Evolutionary conservation across 2,888 invertebrate genomes (phyloP).

Genomic region (Stenurella melanura): DNA sequence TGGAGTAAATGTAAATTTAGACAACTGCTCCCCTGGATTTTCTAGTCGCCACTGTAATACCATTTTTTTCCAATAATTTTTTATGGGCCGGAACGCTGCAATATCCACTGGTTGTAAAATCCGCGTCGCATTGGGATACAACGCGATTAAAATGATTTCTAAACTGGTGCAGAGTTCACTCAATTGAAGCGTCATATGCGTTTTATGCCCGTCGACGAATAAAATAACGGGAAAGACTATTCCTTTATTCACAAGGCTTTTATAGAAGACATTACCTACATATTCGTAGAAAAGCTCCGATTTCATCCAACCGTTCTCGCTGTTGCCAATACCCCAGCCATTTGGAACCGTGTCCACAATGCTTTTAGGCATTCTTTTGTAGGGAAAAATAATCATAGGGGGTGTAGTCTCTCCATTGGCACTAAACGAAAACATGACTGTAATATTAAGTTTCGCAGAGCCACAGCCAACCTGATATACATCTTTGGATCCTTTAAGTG

Average conservation of each 20-base stretch:
- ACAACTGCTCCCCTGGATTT: neutral
- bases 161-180: constrained; percentile 12
- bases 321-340: constrained; percentile 37
- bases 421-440: no score
- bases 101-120: constrained; percentile 9
- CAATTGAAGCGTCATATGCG: neutral
- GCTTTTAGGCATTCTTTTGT: constrained; percentile 9
- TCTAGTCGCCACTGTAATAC: constrained; percentile 11
- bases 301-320: constrained; percentile 52
- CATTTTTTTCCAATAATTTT: constrained; percentile 7
- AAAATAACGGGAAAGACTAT: constrained; percentile 16
- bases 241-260: neutral
- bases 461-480: no score
- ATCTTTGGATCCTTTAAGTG: no score
- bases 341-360: constrained; percentile 11
- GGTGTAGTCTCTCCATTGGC: neutral
- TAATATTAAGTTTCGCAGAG: no score
- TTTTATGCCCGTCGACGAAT: constrained; percentile 22
- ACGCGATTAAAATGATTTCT: constrained; percentile 6
- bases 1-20: no score
- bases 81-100: neutral
- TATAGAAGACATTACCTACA: constrained; percentile 19
- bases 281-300: constrained; percentile 43
- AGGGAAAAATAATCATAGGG: constrained; percentile 11
- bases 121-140: constrained; percentile 8